Evolutionary conservation across 2,888 invertebrate genomes (phyloP), one percentile per base, ranked within the genome.

Genomic region (Cremastinae sp.): DNA sequence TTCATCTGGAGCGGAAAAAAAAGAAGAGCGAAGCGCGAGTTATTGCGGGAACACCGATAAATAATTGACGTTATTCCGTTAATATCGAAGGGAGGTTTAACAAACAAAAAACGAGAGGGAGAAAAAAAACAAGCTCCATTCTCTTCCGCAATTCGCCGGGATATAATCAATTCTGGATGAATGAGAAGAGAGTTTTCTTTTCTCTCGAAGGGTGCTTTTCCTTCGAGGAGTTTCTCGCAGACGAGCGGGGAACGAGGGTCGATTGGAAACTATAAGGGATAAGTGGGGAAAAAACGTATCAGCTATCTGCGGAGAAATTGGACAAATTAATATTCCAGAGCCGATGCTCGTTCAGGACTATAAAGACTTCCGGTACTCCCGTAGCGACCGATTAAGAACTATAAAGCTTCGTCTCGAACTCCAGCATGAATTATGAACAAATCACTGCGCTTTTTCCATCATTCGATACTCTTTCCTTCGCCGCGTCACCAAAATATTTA

Each of bases 301-400:
- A 75, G 47, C 20, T 54, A 70, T 70, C 54, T 51, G 38, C 45
- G 4, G 14, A 53, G 41, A 28, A 54, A 65, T 70, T 45, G 12
- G 10, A n/a, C 14, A 45, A 65, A 70, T 75, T 70, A 75, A 75
- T 70, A 70, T 75, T 75, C 59, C 51, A 20, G 4, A 2, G 12
- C 10, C 51, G 64, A 28, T 28, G 5, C 28, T 70, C 16, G 12
- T 16, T 14, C 1, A 36, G 14, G 16, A n/a, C n/a, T n/a, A n/a
- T 12, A 34, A 36, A 14, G 20, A 65, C 20, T 51, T 59, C 34
- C 41, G 28, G 28, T 10, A 59, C 22, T 36, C 51, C 34, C 20
- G 18, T 12, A 56, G 18, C 53, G 64, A 70, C 65, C 53, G 59
- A 66, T 70, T 49, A 18, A 36, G 22, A 14, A 47, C 16, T 10